These are phyloP conservation scores for Xiphophorus hellerii DNA, from an alignment of 2,113 vertebrate species.

Conservation along the genomic window DNA sequence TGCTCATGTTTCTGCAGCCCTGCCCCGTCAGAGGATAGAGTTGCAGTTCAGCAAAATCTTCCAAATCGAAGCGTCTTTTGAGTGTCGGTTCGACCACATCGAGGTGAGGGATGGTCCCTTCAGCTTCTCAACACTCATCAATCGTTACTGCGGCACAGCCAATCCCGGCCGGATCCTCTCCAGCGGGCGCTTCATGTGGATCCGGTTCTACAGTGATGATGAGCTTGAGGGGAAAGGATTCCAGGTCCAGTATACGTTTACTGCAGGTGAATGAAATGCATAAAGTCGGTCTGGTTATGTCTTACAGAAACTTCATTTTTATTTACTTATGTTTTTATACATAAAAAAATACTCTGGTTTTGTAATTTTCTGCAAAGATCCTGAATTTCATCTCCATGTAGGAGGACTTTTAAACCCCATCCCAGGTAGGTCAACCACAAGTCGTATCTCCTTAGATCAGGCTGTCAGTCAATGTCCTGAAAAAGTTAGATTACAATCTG, in stretches of 20 bases:
- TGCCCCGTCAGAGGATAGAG: constrained; percentile 93
- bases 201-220: constrained; percentile 95
- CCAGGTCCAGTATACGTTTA: constrained; percentile 92
- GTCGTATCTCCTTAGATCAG: background rate
- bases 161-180: constrained; percentile 89
- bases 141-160: constrained; percentile 89
- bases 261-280: constrained; percentile 83
- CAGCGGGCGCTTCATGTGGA: constrained; percentile 97
- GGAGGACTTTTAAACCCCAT: constrained; percentile 97
- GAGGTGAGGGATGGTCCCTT: constrained; percentile 96
- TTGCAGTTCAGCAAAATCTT: constrained; percentile 89
- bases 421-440: constrained; percentile 83
- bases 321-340: too few relatives aligned
- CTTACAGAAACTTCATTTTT: background rate
- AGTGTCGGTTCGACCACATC: constrained; percentile 96
- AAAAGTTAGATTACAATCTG: background rate
- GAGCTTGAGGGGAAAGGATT: constrained; percentile 95
- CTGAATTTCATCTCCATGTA: constrained; percentile 92
- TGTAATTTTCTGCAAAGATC: constrained; percentile 83
- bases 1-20: constrained; percentile 75
- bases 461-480: background rate
- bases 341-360: background rate
- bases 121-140: constrained; percentile 93
- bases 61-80: constrained; percentile 93
- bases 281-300: background rate